Percentiles rank a stretch among this genome's conserved stretches.
phyloP scores from a whole-genome alignment of 2,113 vertebrate species.

The Rhabdomys dilectus region DNA sequence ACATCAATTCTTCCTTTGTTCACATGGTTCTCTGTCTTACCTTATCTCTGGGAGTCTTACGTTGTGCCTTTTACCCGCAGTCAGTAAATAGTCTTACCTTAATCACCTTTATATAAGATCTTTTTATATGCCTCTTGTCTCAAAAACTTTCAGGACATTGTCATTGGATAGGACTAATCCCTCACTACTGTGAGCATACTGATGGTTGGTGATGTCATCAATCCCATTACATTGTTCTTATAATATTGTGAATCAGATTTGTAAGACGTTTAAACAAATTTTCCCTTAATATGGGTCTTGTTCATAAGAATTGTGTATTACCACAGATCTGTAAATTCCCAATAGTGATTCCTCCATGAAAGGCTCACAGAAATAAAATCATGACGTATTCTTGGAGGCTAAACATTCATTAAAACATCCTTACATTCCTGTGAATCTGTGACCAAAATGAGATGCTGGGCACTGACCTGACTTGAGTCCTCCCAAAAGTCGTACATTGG shows the following conservation, averaged over 20 bases:
- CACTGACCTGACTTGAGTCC: background rate
- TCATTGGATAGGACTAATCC: background rate
- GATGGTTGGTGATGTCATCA: background rate
- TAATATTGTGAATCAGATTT: slow-evolving; percentile 15
- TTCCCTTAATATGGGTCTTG: background rate
- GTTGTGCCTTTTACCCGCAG: background rate
- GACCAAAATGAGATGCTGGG: background rate
- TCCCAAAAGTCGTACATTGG: background rate
- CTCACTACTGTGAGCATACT: background rate
- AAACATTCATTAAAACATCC: background rate
- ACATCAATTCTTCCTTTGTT: background rate
- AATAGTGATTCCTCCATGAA: slow-evolving; percentile 11
- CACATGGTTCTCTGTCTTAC: background rate
- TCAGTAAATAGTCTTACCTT: background rate
- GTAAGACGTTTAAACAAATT: background rate
- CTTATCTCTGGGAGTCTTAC: slow-evolving; percentile 11
- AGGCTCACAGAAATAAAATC: background rate
- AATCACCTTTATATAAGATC: slow-evolving; percentile 1
- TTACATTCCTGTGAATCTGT: background rate
- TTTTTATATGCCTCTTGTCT: background rate
- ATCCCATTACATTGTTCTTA: background rate
- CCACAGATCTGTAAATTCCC: background rate
- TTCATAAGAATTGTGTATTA: slow-evolving; percentile 35
- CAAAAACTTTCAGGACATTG: slow-evolving; percentile 2
- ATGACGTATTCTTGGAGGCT: background rate